Evolutionary conservation across 2,113 vertebrate genomes (phyloP).

Genomic region (Gopherus flavomarginatus): DNA sequence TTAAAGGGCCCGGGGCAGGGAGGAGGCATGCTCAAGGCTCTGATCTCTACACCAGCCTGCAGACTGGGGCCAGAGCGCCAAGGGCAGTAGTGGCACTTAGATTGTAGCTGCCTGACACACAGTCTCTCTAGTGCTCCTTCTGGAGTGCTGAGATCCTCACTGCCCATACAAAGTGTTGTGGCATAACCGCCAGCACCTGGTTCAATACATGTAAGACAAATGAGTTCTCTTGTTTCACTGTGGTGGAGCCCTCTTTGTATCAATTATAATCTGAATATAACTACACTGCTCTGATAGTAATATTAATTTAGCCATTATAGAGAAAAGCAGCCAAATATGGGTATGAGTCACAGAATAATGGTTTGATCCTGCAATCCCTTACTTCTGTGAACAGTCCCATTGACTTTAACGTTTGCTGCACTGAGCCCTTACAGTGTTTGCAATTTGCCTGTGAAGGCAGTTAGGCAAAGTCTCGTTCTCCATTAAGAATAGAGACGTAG

Average conservation of each 20-base stretch:
- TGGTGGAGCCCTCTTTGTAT: slow-evolving; percentile 18
- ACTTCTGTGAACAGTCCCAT: slow-evolving; percentile 55
- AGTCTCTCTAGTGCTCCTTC: too few relatives aligned
- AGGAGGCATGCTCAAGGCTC: accelerated
- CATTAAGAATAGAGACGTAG: slow-evolving; percentile 43
- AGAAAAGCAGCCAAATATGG: slow-evolving; percentile 56
- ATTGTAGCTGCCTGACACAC: too few relatives aligned
- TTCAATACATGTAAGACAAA: neutral
- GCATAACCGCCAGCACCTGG: slow-evolving; percentile 5
- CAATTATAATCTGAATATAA: slow-evolving; percentile 62
- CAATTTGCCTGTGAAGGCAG: slow-evolving; percentile 38
- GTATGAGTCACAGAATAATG: slow-evolving; percentile 51
- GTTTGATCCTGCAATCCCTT: slow-evolving; percentile 65
- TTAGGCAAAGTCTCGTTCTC: slow-evolving; percentile 53
- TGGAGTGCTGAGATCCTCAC: neutral
- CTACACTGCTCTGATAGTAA: slow-evolving; percentile 13
- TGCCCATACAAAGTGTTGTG: neutral
- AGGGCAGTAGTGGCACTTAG: accelerated
- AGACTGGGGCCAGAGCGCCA: neutral
- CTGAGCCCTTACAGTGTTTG: slow-evolving; percentile 20
- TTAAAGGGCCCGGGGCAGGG: neutral
- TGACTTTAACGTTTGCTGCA: slow-evolving; percentile 49
- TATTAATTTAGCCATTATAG: slow-evolving; percentile 42
- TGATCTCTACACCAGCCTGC: neutral
- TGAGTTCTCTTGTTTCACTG: slow-evolving; percentile 27